A percentile compares a stretch with the other conserved stretches of the same genome.
phyloP scores from a whole-genome alignment of 2,113 vertebrate species.

The Sinocyclocheilus grahami region DNA sequence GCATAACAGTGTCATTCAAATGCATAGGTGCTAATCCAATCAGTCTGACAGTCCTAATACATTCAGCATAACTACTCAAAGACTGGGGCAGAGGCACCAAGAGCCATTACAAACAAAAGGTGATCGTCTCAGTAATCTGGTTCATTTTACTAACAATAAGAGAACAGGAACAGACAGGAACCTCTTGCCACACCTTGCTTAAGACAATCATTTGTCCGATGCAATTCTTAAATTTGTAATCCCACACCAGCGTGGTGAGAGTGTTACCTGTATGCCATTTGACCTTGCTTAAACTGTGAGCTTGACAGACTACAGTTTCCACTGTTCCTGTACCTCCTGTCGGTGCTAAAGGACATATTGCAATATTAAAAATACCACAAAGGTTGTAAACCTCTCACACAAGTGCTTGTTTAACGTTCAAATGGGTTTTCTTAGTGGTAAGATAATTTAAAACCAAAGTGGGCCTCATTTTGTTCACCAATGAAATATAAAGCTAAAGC shows the following conservation, averaged over 20 bases:
- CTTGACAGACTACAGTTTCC: conserved; percentile 18
- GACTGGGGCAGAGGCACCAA: no score
- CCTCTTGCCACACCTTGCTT: no score
- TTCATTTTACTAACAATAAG: no score
- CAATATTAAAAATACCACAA: conserved; percentile 11
- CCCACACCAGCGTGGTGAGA: background rate
- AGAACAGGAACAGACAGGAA: no score
- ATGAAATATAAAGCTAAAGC: conserved; percentile 44
- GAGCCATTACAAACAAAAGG: no score
- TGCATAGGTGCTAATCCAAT: no score
- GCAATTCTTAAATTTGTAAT: no score
- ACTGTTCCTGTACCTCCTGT: background rate
- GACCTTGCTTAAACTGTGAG: conserved; percentile 29
- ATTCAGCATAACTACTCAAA: no score
- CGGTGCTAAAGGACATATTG: conserved; percentile 4
- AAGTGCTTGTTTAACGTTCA: conserved; percentile 14
- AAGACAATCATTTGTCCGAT: no score
- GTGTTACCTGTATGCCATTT: conserved; percentile 41
- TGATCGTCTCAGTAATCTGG: no score
- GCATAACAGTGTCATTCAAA: no score
- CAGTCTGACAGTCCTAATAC: no score
- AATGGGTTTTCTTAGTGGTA: conserved; percentile 1
- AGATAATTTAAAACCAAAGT: conserved; percentile 43
- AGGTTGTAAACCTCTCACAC: background rate
- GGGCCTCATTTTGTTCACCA: conserved; percentile 31